These are phyloP conservation scores for Xenus cinereus DNA, from an alignment of 2,113 vertebrate species.

Conservation along the genomic window DNA sequence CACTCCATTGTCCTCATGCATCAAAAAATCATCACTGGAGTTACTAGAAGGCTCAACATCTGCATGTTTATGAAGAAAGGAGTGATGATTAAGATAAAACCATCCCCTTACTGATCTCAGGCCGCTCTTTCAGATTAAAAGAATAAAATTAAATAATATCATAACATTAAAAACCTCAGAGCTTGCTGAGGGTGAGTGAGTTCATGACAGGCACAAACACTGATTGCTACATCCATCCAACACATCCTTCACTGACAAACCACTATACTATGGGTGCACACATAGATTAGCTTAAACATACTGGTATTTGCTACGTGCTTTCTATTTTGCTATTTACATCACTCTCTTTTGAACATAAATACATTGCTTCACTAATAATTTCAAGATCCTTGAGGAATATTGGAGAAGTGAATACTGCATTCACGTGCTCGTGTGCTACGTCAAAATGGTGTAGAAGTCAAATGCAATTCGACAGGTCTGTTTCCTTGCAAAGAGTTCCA, in stretches of 20 bases:
- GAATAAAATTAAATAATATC: slow-evolving; percentile 40
- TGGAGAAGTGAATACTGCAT: neutral
- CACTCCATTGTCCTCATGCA: slow-evolving; percentile 3
- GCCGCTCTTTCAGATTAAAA: slow-evolving; percentile 21
- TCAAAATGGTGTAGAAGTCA: neutral
- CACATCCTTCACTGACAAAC: neutral
- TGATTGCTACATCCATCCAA: neutral
- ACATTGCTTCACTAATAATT: neutral
- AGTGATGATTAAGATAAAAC: slow-evolving; percentile 50
- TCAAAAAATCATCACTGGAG: neutral
- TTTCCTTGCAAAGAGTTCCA: neutral
- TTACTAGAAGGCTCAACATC: slow-evolving; percentile 24
- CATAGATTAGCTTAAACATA: neutral
- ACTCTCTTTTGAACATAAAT: neutral
- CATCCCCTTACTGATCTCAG: slow-evolving; percentile 1
- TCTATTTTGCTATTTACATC: neutral
- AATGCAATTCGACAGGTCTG: neutral
- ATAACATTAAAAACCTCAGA: neutral
- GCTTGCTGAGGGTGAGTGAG: neutral
- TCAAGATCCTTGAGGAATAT: neutral
- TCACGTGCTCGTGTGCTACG: neutral
- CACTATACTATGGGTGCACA: neutral
- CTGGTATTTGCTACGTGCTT: neutral
- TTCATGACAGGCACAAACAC: neutral
- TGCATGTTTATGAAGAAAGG: slow-evolving; percentile 49